Base-by-base conservation (phyloP, 2,113 vertebrate species). In the Seriola aureovittata region DNA sequence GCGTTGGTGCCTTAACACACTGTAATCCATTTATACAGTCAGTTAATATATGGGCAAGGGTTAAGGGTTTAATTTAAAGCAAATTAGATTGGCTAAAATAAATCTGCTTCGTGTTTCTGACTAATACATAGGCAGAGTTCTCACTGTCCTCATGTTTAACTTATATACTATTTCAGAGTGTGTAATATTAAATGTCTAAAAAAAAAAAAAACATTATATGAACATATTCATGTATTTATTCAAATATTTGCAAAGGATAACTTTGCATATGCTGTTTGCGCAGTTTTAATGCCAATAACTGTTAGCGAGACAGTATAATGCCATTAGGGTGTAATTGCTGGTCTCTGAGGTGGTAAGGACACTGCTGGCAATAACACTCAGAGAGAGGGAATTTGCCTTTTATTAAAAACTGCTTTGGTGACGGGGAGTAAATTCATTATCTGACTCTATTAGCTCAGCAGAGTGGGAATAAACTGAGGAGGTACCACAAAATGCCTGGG, bases 381-480 rank as follows among this genome's bases (percentile, higher is more conserved):
- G 19, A 71, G 63, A 86, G 82, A 77, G 81, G 59, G 83, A 89
- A 93, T 93, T 79, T 86, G 78, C 85, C 82, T 92, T 86, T 94
- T 92, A 94, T 95, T 94, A 94, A 95, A 94, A 94, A 94, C 89
- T 92, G 88, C 89, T 90, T 88, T 85, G 85, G 91, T 91, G 88
- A 89, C 91, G 89, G 90, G 82, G 90, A 92, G 88, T 93, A 94
- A 92, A 95, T 94, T 94, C 89, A 95, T 95, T 94, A 93, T 90
- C 88, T 64, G 74, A 92, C 87, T 93, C 88, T 88, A 93, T 94
- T 93, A 92, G 80, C 73, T 80, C 62, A 64, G 78, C 84, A 91
- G 81, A 87, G 48, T 50, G 84, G 88, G 87, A 91, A 92, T 90
- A 85, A 90, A 76, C 80, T 75, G 70, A 87, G 80, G 78, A 86